A percentile compares a stretch with the other conserved stretches of the same genome.
These are phyloP conservation scores for Trachelipus rathkii DNA, from an alignment of 1,140 invertebrate genomes.

Conservation along the genomic window DNA sequence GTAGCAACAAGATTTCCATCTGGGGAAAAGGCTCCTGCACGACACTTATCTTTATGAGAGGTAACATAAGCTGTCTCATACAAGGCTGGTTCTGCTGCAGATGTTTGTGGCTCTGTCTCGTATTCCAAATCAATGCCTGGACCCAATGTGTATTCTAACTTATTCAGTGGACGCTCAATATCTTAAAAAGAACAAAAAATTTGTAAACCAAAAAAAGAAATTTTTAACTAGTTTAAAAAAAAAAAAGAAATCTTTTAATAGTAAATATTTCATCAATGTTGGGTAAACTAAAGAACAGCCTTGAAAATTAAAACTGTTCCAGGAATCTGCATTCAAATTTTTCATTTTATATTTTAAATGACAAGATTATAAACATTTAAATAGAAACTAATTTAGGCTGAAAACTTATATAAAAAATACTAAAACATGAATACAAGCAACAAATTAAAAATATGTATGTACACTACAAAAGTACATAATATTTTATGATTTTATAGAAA, in stretches of 20 bases:
- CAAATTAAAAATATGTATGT: background rate
- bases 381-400: background rate
- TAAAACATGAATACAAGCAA: background rate
- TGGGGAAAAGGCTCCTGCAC: constrained; percentile 63
- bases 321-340: background rate
- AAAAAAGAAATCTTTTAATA: background rate
- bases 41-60: constrained; percentile 70
- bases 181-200: constrained; percentile 20
- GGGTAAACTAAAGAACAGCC: background rate
- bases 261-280: background rate
- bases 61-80: constrained; percentile 99
- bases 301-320: too few relatives aligned
- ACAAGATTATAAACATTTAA: too few relatives aligned
- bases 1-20: constrained; percentile 96
- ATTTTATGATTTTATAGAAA: background rate
- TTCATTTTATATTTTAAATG: too few relatives aligned
- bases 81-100: constrained; percentile 86
- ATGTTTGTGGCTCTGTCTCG: constrained; percentile 80
- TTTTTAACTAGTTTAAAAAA: background rate
- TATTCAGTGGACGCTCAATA: constrained; percentile 36
- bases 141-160: constrained; percentile 40
- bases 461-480: background rate
- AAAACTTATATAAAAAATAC: background rate
- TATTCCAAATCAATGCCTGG: constrained; percentile 80
- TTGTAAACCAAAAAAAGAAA: too few relatives aligned